Percentiles rank a stretch among this genome's conserved stretches.
phyloP scores from a whole-genome alignment of 2,113 vertebrate genomes.

The Osmerus eperlanus region DNA sequence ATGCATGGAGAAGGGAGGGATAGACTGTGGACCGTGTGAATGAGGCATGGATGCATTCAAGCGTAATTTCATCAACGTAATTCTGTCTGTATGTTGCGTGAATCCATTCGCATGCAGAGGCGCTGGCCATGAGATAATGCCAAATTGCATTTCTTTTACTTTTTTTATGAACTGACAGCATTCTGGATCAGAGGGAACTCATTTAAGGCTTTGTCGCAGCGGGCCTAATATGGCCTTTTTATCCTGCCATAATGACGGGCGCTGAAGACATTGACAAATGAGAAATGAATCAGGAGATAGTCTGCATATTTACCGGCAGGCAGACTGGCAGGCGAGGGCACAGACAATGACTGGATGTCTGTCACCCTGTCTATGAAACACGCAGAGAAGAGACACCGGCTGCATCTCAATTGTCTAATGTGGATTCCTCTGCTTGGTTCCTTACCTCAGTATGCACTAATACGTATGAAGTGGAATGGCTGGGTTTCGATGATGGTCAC shows the following conservation, averaged over 20 bases:
- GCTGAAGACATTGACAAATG: slow-evolving; percentile 46
- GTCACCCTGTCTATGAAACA: background rate
- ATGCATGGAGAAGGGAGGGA: background rate
- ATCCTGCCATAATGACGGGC: slow-evolving; percentile 47
- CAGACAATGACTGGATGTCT: slow-evolving; percentile 3
- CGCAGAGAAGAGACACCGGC: background rate
- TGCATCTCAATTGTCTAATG: too few relatives aligned
- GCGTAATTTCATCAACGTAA: too few relatives aligned
- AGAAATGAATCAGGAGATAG: slow-evolving; percentile 43
- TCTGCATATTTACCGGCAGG: slow-evolving; percentile 28
- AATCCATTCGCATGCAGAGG: slow-evolving; percentile 16
- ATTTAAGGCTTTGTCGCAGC: slow-evolving; percentile 55
- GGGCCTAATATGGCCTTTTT: slow-evolving; percentile 56
- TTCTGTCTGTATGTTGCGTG: too few relatives aligned
- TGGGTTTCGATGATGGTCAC: too few relatives aligned
- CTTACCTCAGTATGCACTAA: too few relatives aligned
- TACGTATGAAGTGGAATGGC: too few relatives aligned
- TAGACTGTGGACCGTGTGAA: slow-evolving; percentile 49
- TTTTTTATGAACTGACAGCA: slow-evolving; percentile 63
- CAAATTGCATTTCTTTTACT: slow-evolving; percentile 58
- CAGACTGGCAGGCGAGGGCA: background rate
- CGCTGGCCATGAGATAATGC: slow-evolving; percentile 51
- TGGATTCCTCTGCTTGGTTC: too few relatives aligned
- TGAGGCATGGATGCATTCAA: slow-evolving; percentile 46
- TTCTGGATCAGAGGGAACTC: slow-evolving; percentile 59